These are phyloP conservation scores for Bhutanitis thaidina DNA, from an alignment of 2,888 invertebrate genomes.

Conservation along the genomic window DNA sequence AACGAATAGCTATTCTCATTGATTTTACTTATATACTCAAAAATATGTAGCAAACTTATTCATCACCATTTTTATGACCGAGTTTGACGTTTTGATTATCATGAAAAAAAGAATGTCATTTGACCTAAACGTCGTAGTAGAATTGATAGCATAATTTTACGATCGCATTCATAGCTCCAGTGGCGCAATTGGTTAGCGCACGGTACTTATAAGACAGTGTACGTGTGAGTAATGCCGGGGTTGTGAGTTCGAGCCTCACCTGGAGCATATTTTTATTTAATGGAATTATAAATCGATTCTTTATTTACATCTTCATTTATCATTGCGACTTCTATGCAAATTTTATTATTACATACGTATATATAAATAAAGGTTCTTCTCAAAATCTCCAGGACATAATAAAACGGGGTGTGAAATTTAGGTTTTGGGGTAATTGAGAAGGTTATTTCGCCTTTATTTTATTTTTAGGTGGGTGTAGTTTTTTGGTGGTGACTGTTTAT, in stretches of 20 bases:
- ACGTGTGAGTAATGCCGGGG: slow-evolving; percentile 98
- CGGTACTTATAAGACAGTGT: slow-evolving; percentile 99
- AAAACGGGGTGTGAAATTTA: too few species aligned
- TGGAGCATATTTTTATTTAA: slow-evolving; percentile 86
- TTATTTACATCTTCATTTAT: too few species aligned
- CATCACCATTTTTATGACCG: slow-evolving; percentile 2
- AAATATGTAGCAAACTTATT: slow-evolving; percentile 1
- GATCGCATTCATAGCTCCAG: slow-evolving; percentile 85
- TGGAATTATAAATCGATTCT: neutral
- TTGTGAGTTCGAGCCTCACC: slow-evolving; percentile 99
- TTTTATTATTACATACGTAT: too few species aligned
- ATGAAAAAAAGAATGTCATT: slow-evolving; percentile 51
- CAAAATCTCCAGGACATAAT: too few species aligned
- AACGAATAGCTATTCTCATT: neutral
- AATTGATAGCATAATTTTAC: slow-evolving; percentile 43
- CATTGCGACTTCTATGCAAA: too few species aligned
- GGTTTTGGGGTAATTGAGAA: too few species aligned
- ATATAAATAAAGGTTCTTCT: too few species aligned
- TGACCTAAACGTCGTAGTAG: slow-evolving; percentile 43
- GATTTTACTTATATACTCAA: neutral
- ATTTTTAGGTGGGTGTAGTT: too few species aligned
- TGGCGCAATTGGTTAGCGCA: slow-evolving; percentile 99
- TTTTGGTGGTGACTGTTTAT: too few species aligned
- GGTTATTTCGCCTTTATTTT: too few species aligned
- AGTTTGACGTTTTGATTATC: slow-evolving; percentile 35